A percentile compares a stretch with the other conserved stretches of the same genome.
These are phyloP conservation scores for Brachionus sp. DNA, from an alignment of 1,140 invertebrate species.

Conservation along the genomic window DNA sequence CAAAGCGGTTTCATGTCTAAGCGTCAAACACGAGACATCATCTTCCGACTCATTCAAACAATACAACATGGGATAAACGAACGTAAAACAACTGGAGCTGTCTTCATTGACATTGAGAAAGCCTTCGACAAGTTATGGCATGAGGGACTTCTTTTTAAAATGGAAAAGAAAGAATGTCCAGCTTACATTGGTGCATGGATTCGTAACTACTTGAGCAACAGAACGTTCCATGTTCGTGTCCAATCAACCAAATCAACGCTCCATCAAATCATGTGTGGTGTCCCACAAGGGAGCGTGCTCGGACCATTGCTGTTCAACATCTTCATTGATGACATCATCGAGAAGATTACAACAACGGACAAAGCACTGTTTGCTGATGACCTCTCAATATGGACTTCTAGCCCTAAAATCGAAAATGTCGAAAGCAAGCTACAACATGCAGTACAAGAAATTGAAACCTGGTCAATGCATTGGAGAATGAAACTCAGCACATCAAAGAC, in stretches of 20 bases:
- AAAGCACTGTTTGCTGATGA: neutral
- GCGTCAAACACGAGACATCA: constrained; percentile 54
- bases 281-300: constrained; percentile 7
- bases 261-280: neutral
- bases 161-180: constrained; percentile 41
- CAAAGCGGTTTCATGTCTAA: constrained; percentile 51
- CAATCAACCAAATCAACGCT: neutral
- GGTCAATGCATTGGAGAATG: neutral
- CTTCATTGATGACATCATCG: constrained; percentile 24
- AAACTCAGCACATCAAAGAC: too few relatives aligned
- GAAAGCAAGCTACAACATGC: neutral
- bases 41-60: constrained; percentile 52
- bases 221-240: neutral
- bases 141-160: constrained; percentile 5
- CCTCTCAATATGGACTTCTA: neutral
- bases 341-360: neutral
- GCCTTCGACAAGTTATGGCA: constrained; percentile 58
- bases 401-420: neutral
- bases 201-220: neutral
- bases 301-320: neutral
- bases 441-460: neutral
- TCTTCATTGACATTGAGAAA: constrained; percentile 57
- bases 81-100: constrained; percentile 49
- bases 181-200: neutral
- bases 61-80: constrained; percentile 52